phyloP scores from a whole-genome alignment of 1,140 invertebrate species.

The Drosophila lowei region DNA sequence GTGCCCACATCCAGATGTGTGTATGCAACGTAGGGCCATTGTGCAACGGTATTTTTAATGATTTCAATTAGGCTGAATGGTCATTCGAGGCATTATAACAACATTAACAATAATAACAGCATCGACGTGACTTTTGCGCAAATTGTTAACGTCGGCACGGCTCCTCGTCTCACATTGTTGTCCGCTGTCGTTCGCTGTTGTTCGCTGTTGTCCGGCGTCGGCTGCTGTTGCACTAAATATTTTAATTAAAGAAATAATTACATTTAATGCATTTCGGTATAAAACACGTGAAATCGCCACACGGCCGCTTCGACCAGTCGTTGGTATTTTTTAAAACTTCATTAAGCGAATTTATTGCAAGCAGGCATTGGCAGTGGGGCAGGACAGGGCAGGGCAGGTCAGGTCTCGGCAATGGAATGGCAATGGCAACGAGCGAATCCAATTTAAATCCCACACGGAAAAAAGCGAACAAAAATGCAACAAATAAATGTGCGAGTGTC shows the following conservation, averaged over 20 bases:
- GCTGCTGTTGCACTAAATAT: slow-evolving; percentile 64
- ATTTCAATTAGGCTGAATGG: slow-evolving; percentile 71
- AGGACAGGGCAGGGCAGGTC: neutral
- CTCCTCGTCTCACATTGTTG: slow-evolving; percentile 21
- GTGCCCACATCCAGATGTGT: slow-evolving; percentile 18
- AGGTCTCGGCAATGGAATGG: too few relatives aligned
- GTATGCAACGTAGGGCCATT: slow-evolving; percentile 14
- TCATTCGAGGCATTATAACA: slow-evolving; percentile 53
- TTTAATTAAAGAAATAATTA: slow-evolving; percentile 81
- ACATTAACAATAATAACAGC: slow-evolving; percentile 62
- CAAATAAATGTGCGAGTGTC: slow-evolving; percentile 51
- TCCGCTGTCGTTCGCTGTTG: slow-evolving; percentile 15
- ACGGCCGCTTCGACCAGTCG: slow-evolving; percentile 29
- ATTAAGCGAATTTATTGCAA: slow-evolving; percentile 74
- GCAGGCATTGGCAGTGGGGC: slow-evolving; percentile 14
- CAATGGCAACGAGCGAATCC: slow-evolving; percentile 18
- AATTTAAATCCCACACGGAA: slow-evolving; percentile 56
- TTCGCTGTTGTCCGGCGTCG: slow-evolving; percentile 22
- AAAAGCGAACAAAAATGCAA: slow-evolving; percentile 40
- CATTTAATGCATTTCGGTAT: slow-evolving; percentile 59
- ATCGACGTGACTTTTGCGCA: slow-evolving; percentile 69
- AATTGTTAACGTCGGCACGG: slow-evolving; percentile 52
- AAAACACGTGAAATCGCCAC: slow-evolving; percentile 30
- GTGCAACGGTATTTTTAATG: slow-evolving; percentile 65
- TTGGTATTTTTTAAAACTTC: slow-evolving; percentile 63